Evolutionary conservation across 30 jellyfish, hydroid and myxozoan species (phyloP).

Genomic region (Hydractinia symbiolongicarpus): DNA sequence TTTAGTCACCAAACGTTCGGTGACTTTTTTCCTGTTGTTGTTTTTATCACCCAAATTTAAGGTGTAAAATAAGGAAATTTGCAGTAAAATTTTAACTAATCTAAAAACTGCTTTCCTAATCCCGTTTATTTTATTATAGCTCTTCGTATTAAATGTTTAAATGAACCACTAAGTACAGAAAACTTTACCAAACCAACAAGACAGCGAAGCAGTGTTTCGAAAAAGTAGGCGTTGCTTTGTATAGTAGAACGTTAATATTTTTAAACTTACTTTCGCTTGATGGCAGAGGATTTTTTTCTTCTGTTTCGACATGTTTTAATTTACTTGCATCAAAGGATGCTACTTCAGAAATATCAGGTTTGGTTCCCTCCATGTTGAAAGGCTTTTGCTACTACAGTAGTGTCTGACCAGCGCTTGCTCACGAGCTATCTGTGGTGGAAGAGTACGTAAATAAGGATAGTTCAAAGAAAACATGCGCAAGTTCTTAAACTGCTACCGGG

Average conservation of each 20-base stretch:
- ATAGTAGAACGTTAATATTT: background rate
- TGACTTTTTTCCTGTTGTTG: no score
- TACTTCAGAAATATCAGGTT: conserved; percentile 75
- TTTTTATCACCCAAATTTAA: no score
- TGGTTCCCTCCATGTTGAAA: background rate
- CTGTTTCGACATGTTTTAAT: conserved; percentile 70
- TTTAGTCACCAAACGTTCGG: no score
- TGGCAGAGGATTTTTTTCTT: conserved; percentile 65
- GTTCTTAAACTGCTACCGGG: conserved; percentile 8
- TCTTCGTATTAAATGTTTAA: no score
- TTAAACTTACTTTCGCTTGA: conserved; percentile 34
- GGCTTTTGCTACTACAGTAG: background rate
- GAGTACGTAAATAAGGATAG: background rate
- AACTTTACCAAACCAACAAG: no score
- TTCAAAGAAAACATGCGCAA: conserved; percentile 19
- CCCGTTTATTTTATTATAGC: no score
- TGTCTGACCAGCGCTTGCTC: background rate
- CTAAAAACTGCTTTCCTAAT: no score
- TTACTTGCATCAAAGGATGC: conserved; percentile 34
- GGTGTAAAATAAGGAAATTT: no score
- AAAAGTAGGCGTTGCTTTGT: conserved; percentile 6
- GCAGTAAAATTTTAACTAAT: no score
- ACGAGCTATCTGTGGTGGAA: background rate
- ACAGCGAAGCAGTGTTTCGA: no score
- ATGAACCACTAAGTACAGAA: no score